Percentiles rank a stretch among this genome's conserved stretches.
These are phyloP conservation scores for Nomada ruficornis DNA, from an alignment of 2,888 invertebrate species.

Conservation along the genomic window DNA sequence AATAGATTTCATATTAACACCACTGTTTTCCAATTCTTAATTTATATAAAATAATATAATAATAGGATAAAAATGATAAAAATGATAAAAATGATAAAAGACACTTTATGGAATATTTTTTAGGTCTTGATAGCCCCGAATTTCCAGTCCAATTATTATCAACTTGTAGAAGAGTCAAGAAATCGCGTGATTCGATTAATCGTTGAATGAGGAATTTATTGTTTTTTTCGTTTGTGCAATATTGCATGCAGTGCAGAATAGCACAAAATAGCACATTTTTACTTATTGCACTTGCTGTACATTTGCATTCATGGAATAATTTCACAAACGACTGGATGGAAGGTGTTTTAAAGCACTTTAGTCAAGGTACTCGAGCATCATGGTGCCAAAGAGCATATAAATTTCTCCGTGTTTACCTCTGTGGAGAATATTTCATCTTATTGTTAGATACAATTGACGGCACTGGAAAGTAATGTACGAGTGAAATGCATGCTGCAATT, in stretches of 20 bases:
- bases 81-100: not conserved
- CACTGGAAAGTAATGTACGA: not conserved
- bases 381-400: not conserved
- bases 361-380: not conserved
- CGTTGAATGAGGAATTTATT: conserved; percentile 5
- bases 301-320: not conserved
- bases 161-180: not conserved
- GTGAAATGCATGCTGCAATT: conserved; percentile 10
- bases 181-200: not conserved
- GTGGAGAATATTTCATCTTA: conserved; percentile 9
- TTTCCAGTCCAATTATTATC: not conserved
- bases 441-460: not conserved
- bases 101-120: not conserved
- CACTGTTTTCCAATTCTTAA: not conserved
- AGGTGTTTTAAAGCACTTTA: not conserved
- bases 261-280: not conserved
- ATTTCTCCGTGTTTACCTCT: not conserved
- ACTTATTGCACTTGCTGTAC: conserved; percentile 4
- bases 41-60: not conserved
- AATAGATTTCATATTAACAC: not conserved
- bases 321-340: not conserved
- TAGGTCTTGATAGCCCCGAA: not conserved
- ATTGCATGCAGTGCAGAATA: conserved; percentile 9
- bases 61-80: too few relatives aligned
- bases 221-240: not conserved